Evolutionary conservation across 2,113 vertebrate species (phyloP).

Genomic region (Sylvilagus bachmani): DNA sequence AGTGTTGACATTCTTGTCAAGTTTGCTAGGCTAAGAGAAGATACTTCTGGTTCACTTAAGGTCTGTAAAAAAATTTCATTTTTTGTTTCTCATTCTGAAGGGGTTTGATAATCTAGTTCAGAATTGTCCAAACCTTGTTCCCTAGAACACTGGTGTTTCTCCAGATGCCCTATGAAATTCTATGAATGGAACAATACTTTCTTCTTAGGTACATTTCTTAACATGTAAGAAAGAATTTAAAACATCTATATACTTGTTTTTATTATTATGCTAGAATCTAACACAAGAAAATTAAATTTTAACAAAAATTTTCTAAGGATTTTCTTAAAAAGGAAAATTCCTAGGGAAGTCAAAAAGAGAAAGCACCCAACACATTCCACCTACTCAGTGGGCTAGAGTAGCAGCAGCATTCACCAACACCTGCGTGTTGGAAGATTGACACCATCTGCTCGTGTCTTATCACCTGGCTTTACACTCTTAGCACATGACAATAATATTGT

Average conservation of each 20-base stretch:
- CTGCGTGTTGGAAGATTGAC: no score
- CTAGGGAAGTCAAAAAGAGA: background rate
- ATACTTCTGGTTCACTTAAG: background rate
- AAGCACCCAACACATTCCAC: background rate
- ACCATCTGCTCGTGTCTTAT: background rate
- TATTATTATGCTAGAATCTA: background rate
- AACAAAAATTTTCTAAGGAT: conserved; percentile 10
- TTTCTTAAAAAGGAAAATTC: background rate
- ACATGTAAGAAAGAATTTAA: background rate
- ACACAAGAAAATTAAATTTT: conserved; percentile 17
- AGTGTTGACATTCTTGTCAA: background rate
- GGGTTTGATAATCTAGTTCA: background rate
- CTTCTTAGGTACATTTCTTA: background rate
- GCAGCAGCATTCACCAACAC: accelerated
- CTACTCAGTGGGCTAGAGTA: background rate
- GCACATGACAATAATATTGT: background rate
- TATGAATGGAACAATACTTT: background rate
- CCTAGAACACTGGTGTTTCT: background rate
- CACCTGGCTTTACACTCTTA: background rate
- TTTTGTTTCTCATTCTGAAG: background rate
- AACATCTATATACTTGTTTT: background rate
- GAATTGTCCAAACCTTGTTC: conserved; percentile 23
- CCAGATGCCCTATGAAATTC: background rate
- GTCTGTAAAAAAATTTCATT: background rate
- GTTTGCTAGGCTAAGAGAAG: background rate